Evolutionary conservation across 2,113 vertebrate genomes (phyloP).

Genomic region (Hipposideros armiger): DNA sequence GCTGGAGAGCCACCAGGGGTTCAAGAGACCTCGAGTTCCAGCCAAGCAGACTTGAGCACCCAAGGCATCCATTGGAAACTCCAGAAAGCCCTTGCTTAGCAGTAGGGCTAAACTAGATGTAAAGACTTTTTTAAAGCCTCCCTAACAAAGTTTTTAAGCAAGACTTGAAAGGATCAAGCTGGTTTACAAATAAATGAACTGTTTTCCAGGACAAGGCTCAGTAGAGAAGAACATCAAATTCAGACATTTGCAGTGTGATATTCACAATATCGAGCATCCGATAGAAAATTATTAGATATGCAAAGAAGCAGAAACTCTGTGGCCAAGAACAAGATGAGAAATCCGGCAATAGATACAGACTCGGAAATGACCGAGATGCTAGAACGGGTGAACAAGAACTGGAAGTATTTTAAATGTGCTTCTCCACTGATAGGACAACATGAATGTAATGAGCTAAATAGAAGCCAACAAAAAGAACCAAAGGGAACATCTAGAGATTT

Average conservation of each 20-base stretch:
- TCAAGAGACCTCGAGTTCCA: neutral
- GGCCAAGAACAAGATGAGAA: neutral
- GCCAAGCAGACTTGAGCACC: neutral
- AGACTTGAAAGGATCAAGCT: neutral
- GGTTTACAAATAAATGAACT: neutral
- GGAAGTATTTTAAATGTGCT: neutral
- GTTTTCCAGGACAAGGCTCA: neutral
- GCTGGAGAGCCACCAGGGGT: neutral
- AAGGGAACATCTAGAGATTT: neutral
- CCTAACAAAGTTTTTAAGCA: neutral
- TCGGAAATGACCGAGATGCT: neutral
- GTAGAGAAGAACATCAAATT: neutral
- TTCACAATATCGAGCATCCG: neutral
- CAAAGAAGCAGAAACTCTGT: neutral
- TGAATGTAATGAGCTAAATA: neutral
- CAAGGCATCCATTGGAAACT: neutral
- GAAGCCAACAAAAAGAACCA: neutral
- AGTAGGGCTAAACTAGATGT: neutral
- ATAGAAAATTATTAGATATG: neutral
- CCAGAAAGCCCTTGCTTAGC: neutral
- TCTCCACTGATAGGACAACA: neutral
- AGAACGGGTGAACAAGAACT: neutral
- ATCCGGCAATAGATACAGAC: neutral
- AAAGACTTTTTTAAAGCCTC: neutral
- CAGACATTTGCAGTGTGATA: neutral